These are phyloP conservation scores for Umimayanthus kanabou DNA, from an alignment of 92 coral and sea anemone genomes.

Conservation along the genomic window DNA sequence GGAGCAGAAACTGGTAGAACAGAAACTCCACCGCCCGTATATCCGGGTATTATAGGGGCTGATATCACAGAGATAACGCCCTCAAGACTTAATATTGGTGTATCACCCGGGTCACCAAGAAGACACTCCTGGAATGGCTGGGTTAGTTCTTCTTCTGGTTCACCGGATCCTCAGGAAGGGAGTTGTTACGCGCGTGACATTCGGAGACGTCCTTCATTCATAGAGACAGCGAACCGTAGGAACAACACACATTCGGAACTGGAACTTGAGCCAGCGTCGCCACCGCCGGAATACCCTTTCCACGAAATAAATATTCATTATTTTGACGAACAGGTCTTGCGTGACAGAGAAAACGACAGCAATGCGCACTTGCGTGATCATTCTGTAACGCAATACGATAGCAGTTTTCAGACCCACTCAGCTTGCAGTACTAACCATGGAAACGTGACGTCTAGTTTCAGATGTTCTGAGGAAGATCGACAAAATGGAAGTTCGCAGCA, in stretches of 20 bases:
- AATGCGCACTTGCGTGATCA: background rate
- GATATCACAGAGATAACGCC: background rate
- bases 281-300: slow-evolving; percentile 18
- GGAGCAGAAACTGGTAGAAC: slow-evolving; percentile 40
- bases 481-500: background rate
- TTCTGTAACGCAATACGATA: background rate
- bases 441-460: background rate
- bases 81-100: background rate
- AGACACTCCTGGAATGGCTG: slow-evolving; percentile 19
- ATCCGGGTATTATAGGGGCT: slow-evolving; percentile 56
- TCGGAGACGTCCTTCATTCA: background rate
- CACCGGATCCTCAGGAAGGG: background rate
- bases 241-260: background rate
- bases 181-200: background rate
- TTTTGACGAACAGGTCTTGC: background rate
- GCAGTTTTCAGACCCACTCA: too few relatives aligned
- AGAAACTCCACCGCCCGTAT: slow-evolving; percentile 75
- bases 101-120: background rate
- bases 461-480: background rate
- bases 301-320: background rate
- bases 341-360: background rate
- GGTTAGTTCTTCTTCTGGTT: background rate
- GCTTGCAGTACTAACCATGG: background rate
- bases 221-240: background rate
- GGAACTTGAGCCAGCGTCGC: slow-evolving; percentile 14